These are phyloP conservation scores for Cygnus atratus DNA, from an alignment of 2,113 vertebrate genomes.

Conservation along the genomic window DNA sequence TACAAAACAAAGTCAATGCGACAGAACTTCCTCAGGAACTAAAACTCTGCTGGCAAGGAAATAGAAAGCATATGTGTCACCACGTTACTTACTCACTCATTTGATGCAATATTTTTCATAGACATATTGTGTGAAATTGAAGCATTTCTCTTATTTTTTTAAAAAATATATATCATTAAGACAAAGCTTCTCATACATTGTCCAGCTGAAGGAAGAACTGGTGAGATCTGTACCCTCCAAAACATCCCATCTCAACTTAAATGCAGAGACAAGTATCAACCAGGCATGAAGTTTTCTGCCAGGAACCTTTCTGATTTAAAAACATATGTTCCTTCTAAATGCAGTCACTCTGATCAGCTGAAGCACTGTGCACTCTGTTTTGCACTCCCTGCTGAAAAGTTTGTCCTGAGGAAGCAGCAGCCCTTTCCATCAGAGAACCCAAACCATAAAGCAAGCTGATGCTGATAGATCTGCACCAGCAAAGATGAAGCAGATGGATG, in stretches of 20 bases:
- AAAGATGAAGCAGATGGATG: not conserved
- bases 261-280: not conserved
- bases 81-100: not conserved
- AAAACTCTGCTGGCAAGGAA: not conserved
- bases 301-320: not conserved
- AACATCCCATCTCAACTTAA: not conserved
- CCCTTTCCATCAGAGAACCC: not conserved
- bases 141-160: not conserved
- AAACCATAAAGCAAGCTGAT: not conserved
- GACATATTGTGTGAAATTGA: not conserved
- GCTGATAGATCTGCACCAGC: not conserved
- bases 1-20: not conserved
- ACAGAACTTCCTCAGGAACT: not conserved
- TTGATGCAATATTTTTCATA: not conserved
- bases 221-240: not conserved
- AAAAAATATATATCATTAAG: not conserved
- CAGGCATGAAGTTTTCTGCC: not conserved
- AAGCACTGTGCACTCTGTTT: accelerated
- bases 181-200: not conserved
- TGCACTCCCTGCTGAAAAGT: not conserved
- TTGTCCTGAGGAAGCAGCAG: not conserved
- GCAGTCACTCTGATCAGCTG: not conserved
- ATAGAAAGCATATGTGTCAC: accelerated
- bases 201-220: not conserved
- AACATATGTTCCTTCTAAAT: accelerated